These are phyloP conservation scores for Lycocorax pyrrhopterus DNA, from an alignment of 2,113 vertebrate genomes.

Conservation along the genomic window DNA sequence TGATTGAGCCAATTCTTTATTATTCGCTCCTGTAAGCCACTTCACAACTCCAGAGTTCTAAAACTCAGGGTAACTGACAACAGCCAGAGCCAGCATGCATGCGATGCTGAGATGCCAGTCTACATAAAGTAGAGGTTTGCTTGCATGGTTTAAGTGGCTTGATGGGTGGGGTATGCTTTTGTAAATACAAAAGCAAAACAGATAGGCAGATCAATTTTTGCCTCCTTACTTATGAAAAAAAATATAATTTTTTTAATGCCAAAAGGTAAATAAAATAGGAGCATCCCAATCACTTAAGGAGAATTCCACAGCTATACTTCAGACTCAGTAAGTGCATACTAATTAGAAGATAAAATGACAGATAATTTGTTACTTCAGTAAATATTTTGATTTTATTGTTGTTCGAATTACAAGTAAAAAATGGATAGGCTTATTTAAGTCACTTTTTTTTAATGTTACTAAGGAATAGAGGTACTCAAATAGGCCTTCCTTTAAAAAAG, in stretches of 20 bases:
- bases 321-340: neutral
- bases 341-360: neutral
- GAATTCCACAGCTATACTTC: neutral
- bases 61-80: neutral
- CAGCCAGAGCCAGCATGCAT: neutral
- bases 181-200: neutral
- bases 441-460: neutral
- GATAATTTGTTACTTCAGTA: neutral
- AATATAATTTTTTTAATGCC: neutral
- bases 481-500: neutral
- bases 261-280: neutral
- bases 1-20: neutral
- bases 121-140: accelerated
- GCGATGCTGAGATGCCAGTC: neutral
- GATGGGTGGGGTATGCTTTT: neutral
- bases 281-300: neutral
- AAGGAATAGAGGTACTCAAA: neutral
- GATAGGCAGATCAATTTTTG: neutral
- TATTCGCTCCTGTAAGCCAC: neutral
- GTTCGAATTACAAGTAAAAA: neutral
- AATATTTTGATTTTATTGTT: neutral
- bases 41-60: neutral
- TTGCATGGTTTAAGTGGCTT: neutral
- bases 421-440: neutral
- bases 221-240: neutral